Evolutionary conservation across 1,140 invertebrate genomes (phyloP), one percentile per base, ranked within the genome.

Genomic region (Trichoplusia ni): DNA sequence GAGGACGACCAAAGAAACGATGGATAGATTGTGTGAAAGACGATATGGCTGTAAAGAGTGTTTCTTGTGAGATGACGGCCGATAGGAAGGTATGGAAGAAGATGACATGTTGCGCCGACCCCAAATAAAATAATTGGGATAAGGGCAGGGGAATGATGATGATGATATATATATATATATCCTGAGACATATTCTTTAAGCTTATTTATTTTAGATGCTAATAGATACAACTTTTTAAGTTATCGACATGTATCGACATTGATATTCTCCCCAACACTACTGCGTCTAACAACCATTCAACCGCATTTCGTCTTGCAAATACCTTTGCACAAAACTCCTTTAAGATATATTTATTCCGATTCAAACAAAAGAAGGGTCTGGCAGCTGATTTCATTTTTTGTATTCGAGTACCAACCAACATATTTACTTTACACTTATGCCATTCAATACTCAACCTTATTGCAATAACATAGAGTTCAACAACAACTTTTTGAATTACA

Each of bases 311-410:
- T 58, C 54, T 85, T 69, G 82, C 81, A 62, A 87, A 85, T 83
- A 80, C 78, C 70, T 79, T 82, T 71, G 72, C 54, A 58, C 37
- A 44, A 70, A 75, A 75, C 76, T 79, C 68, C 75, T 80, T 77
- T 73, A 78, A 81, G 82, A 80, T 69, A 75, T 77, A 79, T 85
- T 86, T 82, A 84, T 81, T 82, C 68, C 71, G 71, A 74, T 56
- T 82, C 75, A 77, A 82, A 87, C 77, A 74, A 75, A 74, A 60
- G 56, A 69, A 60, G 56, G 79, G 54, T 19, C 54, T n/a, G 54
- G 81, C 85, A 88, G 85, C 85, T 88, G 85, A 88, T 71, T 75
- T 75, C 0, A 18, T 42, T 59, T 51, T 58, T 58, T 58, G 27
- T 58, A 44, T 19, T 58, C 31, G 54, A 31, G 31, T 16, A 44